Percentiles rank a stretch among this genome's conserved stretches.
These are phyloP conservation scores for Zosterops japonicus DNA, from an alignment of 2,113 vertebrate species.

Conservation along the genomic window DNA sequence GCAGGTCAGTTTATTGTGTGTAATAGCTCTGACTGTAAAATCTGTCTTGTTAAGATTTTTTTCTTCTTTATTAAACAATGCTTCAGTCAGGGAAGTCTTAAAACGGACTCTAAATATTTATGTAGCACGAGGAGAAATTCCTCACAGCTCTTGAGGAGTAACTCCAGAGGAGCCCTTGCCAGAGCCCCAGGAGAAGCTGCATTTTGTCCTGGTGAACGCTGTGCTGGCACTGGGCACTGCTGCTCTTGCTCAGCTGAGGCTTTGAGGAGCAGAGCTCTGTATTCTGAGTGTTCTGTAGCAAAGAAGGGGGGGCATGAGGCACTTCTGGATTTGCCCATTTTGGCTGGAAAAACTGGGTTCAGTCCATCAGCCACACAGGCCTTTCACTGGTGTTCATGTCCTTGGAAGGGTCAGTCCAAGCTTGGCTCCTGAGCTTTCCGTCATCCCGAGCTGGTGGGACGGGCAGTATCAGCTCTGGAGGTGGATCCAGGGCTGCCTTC, in stretches of 20 bases:
- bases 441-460: fast-evolving
- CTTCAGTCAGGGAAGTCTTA: not conserved
- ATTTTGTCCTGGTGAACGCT: not conserved
- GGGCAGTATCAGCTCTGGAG: not conserved
- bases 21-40: constrained; percentile 20
- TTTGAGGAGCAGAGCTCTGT: not conserved
- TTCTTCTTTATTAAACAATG: not conserved
- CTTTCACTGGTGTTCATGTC: fast-evolving
- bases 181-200: not conserved
- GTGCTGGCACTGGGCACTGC: not conserved
- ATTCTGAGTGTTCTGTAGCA: fast-evolving
- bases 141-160: not conserved
- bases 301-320: fast-evolving
- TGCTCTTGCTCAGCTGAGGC: not conserved
- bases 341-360: not conserved
- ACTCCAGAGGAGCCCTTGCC: not conserved
- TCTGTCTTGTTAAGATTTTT: not conserved
- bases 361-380: not conserved
- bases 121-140: not conserved
- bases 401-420: no score
- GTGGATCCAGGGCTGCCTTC: not conserved
- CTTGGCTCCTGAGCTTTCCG: not conserved
- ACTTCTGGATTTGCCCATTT: not conserved
- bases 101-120: constrained; percentile 39
- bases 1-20: not conserved